phyloP scores from a whole-genome alignment of 2,888 invertebrate species.

The Dicranocentrus wangi region DNA sequence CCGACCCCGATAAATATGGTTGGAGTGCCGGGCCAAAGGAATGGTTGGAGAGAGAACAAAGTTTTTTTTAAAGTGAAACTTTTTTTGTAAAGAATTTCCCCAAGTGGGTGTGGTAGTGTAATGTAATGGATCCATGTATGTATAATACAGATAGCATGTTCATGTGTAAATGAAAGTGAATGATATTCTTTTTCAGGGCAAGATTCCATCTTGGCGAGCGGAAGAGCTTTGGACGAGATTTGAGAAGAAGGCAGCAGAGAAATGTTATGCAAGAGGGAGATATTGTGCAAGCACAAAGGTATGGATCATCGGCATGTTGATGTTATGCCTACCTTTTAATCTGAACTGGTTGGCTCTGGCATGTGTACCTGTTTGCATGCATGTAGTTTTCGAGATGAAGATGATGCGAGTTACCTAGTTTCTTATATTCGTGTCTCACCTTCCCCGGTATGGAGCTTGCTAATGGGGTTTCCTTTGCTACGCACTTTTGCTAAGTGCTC shows the following conservation, averaged over 20 bases:
- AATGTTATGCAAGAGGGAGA: conserved; percentile 70
- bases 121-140: not conserved
- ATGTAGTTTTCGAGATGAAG: no score
- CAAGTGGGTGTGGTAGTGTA: conserved; percentile 38
- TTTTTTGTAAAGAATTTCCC: conserved; percentile 16
- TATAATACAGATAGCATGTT: no score
- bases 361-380: no score
- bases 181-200: conserved; percentile 63
- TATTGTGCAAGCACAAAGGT: conserved; percentile 67
- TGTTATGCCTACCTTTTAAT: not conserved
- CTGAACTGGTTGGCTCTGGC: conserved; percentile 1
- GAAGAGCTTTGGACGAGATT: conserved; percentile 70
- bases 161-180: conserved; percentile 47
- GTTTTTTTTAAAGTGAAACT: conserved; percentile 9
- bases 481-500: no score
- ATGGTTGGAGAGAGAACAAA: conserved; percentile 12
- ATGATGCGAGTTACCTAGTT: no score
- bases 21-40: not conserved
- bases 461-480: no score
- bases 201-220: conserved; percentile 70
- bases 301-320: conserved; percentile 19
- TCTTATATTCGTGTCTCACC: no score
- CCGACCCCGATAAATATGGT: conserved; percentile 51
- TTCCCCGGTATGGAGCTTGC: no score
- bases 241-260: conserved; percentile 66